Evolutionary conservation across 2,888 invertebrate genomes (phyloP), one percentile per base, ranked within the genome.

Genomic region (Chirona hameri): DNA sequence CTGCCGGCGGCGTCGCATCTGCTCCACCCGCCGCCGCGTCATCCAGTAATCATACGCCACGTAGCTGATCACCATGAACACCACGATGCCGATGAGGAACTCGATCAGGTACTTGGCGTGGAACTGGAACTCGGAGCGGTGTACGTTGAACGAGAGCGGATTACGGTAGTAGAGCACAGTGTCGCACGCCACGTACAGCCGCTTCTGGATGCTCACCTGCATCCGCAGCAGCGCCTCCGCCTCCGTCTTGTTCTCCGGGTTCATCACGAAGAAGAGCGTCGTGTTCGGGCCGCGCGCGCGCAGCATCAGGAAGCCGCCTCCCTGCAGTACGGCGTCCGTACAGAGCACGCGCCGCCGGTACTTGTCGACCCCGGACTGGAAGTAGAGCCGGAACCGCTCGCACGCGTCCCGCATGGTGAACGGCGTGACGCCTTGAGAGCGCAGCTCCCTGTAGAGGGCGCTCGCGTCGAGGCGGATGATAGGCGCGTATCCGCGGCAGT

Each of bases 261-360:
- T 46, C 76, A 76, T 76, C 21, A 76, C 76, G 76, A 76, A 76
- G 46, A 21, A 76, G 76, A 76, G 76, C 9, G 76, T 76, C 1
- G 76, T 76, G 24, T 76, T 76, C 9, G 76, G 76, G 9, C 76
- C 76, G 21, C 39, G 39, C 0, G 76, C 39, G 9, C 46, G 76
- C 21, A 76, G 46, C 76, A 39, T 39, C 5, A 76, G 10, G 1
- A 9, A 0, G 14, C 76, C 76, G 21, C 24, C 31, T 2, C 10
- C 39, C 21, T 39, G 39, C 46, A 76, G 76, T 0, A 76, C 24
- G 24, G 7, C 24, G 76, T 76, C 76, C 9, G 39, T 0, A 24
- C 76, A 76, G 46, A 76, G 39, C 76, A 76, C 39, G 24, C 76
- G 76, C 21, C 76, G 39, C 46, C 12, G 76, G 76, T 46, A 76